phyloP scores from a whole-genome alignment of 2,113 vertebrate genomes.

The Tetrax tetrax region DNA sequence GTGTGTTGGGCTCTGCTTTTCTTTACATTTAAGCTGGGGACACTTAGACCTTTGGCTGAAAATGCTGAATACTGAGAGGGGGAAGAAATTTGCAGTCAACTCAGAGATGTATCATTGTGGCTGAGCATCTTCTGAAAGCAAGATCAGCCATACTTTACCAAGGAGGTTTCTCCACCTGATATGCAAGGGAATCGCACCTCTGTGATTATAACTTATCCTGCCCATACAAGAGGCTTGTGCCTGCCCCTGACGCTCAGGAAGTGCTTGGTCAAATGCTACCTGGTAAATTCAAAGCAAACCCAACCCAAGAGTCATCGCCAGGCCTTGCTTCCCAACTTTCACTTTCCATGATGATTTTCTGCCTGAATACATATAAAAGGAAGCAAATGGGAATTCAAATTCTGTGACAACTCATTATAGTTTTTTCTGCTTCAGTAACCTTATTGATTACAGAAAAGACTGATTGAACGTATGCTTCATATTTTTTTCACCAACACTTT shows the following conservation, averaged over 20 bases:
- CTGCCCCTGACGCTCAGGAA: background rate
- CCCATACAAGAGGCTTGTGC: background rate
- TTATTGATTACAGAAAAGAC: slow-evolving; percentile 63
- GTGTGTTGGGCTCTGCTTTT: background rate
- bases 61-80: background rate
- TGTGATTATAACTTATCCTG: background rate
- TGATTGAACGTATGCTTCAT: slow-evolving; percentile 46
- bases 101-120: rapidly evolving
- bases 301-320: background rate
- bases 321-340: slow-evolving; percentile 3
- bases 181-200: background rate
- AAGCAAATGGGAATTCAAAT: slow-evolving; percentile 52
- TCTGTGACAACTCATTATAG: slow-evolving; percentile 59
- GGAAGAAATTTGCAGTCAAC: background rate
- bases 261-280: background rate
- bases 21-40: background rate
- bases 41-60: background rate
- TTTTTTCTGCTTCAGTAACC: slow-evolving; percentile 62
- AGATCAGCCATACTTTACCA: background rate
- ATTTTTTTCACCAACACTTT: slow-evolving; percentile 49
- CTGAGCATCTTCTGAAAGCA: background rate
- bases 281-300: background rate
- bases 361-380: slow-evolving; percentile 56
- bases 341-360: slow-evolving; percentile 39
- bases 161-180: background rate